Base-by-base conservation (phyloP, 2,888 invertebrate genomes). In the Xylophagus ater region DNA sequence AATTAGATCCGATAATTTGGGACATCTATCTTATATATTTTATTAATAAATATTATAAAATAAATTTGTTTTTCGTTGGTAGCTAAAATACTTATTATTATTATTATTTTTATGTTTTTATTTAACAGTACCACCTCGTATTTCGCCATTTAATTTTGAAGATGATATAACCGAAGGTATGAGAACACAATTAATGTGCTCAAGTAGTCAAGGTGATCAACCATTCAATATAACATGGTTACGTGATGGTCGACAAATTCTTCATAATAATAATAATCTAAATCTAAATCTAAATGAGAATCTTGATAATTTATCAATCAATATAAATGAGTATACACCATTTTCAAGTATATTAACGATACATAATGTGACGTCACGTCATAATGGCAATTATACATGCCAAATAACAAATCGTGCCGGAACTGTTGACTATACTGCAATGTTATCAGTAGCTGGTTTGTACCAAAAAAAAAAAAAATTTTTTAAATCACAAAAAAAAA, bases 101-200 rank as follows among this genome's bases (percentile, higher is more conserved):
- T n/a, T n/a, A n/a, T n/a, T n/a, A n/a, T n/a, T n/a, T n/a, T n/a
- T n/a, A n/a, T n/a, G n/a, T n/a, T n/a, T n/a, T 26, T 38, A 24
- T 32, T 13, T 76, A 78, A 62, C 76, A 86, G 85, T 85, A 68
- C 66, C 78, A 55, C 85, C 85, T 59, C 79, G 77, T 63, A 82
- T 86, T 66, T 79, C 75, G 60, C 83, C 84, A 55, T 85, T 85
- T 69, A 75, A 76, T 66, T 84, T 85, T 66, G 83, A 82, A 62
- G 73, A 75, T 53, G 79, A 81, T 56, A 75, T 84, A 56, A 78
- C 76, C 59, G 79, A 80, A 59, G 85, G 84, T 51, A 81, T 84
- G 69, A 77, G 83, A 47, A 81, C 78, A 52, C 84, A 85, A 65
- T 60, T 72, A 45, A 71, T 72, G 67, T 73, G 73, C 58, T 66